phyloP scores from a whole-genome alignment of 2,797 vertebrate genomes.

The Menidia menidia region DNA sequence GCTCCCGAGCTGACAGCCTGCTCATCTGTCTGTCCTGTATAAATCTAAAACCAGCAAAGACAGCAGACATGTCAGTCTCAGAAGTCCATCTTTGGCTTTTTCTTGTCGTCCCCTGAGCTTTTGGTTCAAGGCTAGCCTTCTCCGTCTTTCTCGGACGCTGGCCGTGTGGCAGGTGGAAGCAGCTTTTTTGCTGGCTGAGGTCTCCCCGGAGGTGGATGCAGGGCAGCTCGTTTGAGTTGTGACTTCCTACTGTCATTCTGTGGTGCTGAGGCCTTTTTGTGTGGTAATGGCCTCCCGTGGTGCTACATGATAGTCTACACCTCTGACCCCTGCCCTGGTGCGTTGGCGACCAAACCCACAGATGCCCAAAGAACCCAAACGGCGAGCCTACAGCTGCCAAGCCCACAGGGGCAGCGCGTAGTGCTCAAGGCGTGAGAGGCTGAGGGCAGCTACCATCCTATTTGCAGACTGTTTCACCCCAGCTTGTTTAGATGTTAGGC shows the following conservation, averaged over 20 bases:
- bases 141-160: constrained; percentile 29
- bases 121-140: constrained; percentile 26
- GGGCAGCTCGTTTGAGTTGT: constrained; percentile 50
- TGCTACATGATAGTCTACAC: constrained; percentile 77
- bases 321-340: constrained; percentile 54
- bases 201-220: constrained; percentile 43
- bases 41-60: constrained; percentile 81
- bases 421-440: constrained; percentile 43
- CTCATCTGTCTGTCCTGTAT: constrained; percentile 77
- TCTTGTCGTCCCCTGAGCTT: constrained; percentile 31
- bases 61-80: constrained; percentile 69
- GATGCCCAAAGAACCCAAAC: constrained; percentile 53
- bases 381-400: constrained; percentile 10
- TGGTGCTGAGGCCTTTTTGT: constrained; percentile 79
- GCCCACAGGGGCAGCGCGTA: constrained; percentile 13
- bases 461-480: constrained; percentile 63
- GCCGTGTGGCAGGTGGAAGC: constrained; percentile 30
- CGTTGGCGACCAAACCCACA: constrained; percentile 59
- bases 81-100: constrained; percentile 49
- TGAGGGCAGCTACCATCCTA: constrained; percentile 69
- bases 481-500: constrained; percentile 58
- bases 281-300: constrained; percentile 69
- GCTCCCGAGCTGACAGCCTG: constrained; percentile 54
- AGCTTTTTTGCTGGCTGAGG: constrained; percentile 43
- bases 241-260: constrained; percentile 70